Conservation (phyloP, 2,113 vertebrate genomes). For the Tachysurus vachellii region DNA sequence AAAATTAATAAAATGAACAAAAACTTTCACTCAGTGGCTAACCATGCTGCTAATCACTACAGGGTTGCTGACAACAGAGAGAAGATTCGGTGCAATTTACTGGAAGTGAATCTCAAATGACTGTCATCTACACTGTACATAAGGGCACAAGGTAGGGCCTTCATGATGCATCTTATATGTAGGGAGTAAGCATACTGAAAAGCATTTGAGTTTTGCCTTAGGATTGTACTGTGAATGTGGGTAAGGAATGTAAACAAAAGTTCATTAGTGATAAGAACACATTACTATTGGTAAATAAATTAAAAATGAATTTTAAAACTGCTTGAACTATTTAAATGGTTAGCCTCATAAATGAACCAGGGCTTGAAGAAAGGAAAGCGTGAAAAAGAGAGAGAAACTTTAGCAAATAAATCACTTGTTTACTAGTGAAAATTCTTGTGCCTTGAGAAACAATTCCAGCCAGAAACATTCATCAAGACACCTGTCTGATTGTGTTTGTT, state of each 20-base stretch:
- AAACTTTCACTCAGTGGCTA: not conserved
- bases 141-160: not conserved
- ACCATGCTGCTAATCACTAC: not conserved
- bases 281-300: not conserved
- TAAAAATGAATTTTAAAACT: not conserved
- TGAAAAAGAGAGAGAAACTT: not conserved
- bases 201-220: not conserved
- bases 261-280: not conserved
- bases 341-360: not conserved
- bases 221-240: not conserved
- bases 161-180: not conserved
- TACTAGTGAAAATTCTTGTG: not conserved
- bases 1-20: not conserved
- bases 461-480: not conserved
- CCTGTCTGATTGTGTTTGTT: not conserved
- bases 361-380: not conserved
- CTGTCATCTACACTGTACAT: not conserved
- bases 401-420: not conserved
- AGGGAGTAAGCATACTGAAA: not conserved
- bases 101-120: not conserved
- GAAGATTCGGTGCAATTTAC: not conserved
- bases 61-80: not conserved
- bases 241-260: not conserved
- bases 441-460: not conserved
- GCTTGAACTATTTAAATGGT: not conserved